Evolutionary conservation across 2,113 vertebrate genomes (phyloP), one percentile per base, ranked within the genome.

Genomic region (Salvator merianae): DNA sequence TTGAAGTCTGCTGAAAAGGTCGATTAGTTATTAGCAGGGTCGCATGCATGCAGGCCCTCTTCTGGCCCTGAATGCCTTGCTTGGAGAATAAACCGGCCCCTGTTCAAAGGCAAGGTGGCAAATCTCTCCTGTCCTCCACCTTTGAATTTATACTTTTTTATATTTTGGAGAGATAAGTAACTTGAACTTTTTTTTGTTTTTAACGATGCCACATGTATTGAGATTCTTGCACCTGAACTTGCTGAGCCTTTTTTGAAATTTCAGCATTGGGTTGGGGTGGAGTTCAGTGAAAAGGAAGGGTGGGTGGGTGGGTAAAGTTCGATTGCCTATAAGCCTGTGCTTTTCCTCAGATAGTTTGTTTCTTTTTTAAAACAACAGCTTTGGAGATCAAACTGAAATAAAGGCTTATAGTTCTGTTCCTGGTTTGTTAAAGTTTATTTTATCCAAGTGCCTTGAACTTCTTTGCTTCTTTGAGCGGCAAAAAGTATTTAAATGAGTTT

Each of bases 41-140:
- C 3, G 43, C 28, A 79, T 89, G 86, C 78, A 88, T 68, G 53
- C 30, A 86, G 87, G 40, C 47, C 34, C 0, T 0, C 87, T 89
- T 20, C 1, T 43, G 73, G 83, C 79, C 82, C 84, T 43, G 66
- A 87, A 88, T 86, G 66, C 91, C 0, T 0, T 76, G 62, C 85
- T 78, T 79, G 79, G 90, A 84, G 82, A 91, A 92, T 92, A 90
- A 93, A 93, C 18, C 32, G 2, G 1, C 93, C 91, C 90, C 85
- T 79, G 47, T 91, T 18, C 90, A 86, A 72, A 72, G 53, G 78
- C 88, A 93, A 90, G 88, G 85, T 90, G 87, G 89, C 90, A 92
- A 90, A 93, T 71, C 66, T 0, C 0, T 77, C 50, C 0, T 77
- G 62, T 88, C 6, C 59, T 50, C 34, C 10, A 55, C 66, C 74